A percentile compares a stretch with the other conserved stretches of the same genome.
Conservation (phyloP, 2,888 invertebrate species). For the Cotesia congregata region DNA sequence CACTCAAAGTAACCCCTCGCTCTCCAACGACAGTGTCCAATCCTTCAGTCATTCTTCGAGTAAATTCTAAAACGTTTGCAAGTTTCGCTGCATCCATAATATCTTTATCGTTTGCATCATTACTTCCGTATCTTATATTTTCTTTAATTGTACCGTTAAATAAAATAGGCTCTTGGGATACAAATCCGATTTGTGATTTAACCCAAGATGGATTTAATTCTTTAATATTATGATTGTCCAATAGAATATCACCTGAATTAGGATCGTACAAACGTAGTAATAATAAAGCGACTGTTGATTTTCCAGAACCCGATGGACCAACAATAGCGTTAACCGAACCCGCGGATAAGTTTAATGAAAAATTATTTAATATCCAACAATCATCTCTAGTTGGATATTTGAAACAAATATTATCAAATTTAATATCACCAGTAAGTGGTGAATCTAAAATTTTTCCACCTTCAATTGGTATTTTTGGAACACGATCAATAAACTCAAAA, state of each 20-base stretch:
- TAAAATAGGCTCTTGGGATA: conserved; percentile 91
- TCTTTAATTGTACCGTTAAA: conserved; percentile 93
- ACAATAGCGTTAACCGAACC: conserved; percentile 85
- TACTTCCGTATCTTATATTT: conserved; percentile 90
- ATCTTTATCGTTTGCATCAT: conserved; percentile 73
- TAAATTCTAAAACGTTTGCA: conserved; percentile 90
- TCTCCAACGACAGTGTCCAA: conserved; percentile 91
- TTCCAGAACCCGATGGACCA: conserved; percentile 94
- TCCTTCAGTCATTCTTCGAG: conserved; percentile 77
- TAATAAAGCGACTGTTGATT: conserved; percentile 90
- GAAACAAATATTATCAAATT: conserved; percentile 82
- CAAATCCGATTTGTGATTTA: conserved; percentile 88
- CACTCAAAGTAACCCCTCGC: conserved; percentile 89
- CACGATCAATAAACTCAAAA: conserved; percentile 90
- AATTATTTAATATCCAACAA: conserved; percentile 75
- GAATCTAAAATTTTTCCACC: conserved; percentile 69
- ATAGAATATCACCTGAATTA: conserved; percentile 75
- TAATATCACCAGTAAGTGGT: conserved; percentile 77
- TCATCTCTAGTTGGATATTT: conserved; percentile 79
- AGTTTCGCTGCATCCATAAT: conserved; percentile 79
- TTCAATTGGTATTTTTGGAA: conserved; percentile 81
- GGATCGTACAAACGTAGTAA: conserved; percentile 92
- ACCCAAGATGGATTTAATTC: conserved; percentile 88
- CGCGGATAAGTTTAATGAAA: conserved; percentile 78
- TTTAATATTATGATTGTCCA: conserved; percentile 85